Conservation (phyloP, 2,797 vertebrate species). For the Platyrinchus mystaceus region DNA sequence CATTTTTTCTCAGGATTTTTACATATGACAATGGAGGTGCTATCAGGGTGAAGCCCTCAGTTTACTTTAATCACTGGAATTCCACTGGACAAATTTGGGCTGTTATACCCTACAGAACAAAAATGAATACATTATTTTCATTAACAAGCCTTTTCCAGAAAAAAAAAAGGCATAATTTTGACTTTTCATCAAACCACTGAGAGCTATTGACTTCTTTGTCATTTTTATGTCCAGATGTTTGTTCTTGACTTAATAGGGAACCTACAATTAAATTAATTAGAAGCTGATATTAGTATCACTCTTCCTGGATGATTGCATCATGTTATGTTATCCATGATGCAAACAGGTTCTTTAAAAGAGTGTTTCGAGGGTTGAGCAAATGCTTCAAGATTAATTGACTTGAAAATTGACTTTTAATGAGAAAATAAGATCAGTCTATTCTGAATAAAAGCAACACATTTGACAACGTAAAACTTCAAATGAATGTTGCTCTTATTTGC, state of each 20-base stretch:
- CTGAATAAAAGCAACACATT: background rate
- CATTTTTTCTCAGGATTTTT: background rate
- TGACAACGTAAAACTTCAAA: background rate
- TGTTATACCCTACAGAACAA: background rate
- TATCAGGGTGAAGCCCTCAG: background rate
- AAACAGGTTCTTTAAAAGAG: background rate
- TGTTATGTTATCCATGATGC: background rate
- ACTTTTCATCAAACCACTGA: background rate
- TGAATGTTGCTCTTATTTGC: background rate
- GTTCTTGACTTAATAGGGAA: background rate
- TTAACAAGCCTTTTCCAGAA: background rate
- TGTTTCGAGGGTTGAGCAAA: background rate
- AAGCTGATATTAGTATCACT: background rate
- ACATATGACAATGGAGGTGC: background rate
- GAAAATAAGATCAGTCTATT: background rate
- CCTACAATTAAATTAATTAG: constrained; percentile 15
- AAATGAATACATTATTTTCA: background rate
- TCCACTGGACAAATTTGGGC: background rate
- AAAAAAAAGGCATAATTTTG: background rate
- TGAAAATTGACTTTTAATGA: background rate
- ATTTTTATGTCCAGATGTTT: constrained; percentile 17
- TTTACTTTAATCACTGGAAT: background rate
- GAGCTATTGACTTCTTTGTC: background rate
- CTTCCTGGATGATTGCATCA: background rate
- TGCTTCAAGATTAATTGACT: background rate